Evolutionary conservation across 2,113 vertebrate genomes (phyloP).

Genomic region (Marcusenius ussheri): DNA sequence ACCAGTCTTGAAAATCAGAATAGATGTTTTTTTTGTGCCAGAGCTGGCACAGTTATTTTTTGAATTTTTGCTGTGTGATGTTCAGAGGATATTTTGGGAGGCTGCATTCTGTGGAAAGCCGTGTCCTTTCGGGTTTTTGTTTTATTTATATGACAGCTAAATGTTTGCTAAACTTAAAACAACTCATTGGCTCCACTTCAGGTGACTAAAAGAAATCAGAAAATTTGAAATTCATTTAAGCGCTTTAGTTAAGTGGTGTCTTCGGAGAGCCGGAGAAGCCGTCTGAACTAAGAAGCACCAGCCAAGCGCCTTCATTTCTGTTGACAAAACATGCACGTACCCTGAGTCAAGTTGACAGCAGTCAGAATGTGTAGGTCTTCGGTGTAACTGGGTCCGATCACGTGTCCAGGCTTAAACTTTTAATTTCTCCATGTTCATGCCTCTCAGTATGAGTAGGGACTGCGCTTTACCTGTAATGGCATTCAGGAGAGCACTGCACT

Average conservation of each 20-base stretch:
- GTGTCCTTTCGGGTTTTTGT: neutral
- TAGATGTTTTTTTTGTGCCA: neutral
- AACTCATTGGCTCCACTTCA: neutral
- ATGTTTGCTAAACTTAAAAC: neutral
- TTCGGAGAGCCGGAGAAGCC: neutral
- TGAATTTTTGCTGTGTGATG: neutral
- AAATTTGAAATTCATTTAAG: neutral
- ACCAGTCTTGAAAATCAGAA: neutral
- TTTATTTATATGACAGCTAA: neutral
- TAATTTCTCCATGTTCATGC: neutral
- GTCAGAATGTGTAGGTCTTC: neutral
- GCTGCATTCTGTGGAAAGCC: neutral
- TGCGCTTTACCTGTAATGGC: neutral
- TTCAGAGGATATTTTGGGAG: constrained; percentile 2
- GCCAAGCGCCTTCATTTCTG: neutral
- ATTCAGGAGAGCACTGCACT: neutral
- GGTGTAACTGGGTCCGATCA: neutral
- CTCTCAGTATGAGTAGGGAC: neutral
- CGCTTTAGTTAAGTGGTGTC: neutral
- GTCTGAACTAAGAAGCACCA: neutral
- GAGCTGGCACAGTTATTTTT: neutral
- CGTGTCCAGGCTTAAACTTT: neutral
- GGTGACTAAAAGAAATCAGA: neutral
- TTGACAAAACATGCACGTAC: neutral
- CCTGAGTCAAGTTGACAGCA: neutral